These are phyloP conservation scores for Acanthosepion lycidas DNA, from an alignment of 2,888 invertebrate genomes.

Conservation along the genomic window DNA sequence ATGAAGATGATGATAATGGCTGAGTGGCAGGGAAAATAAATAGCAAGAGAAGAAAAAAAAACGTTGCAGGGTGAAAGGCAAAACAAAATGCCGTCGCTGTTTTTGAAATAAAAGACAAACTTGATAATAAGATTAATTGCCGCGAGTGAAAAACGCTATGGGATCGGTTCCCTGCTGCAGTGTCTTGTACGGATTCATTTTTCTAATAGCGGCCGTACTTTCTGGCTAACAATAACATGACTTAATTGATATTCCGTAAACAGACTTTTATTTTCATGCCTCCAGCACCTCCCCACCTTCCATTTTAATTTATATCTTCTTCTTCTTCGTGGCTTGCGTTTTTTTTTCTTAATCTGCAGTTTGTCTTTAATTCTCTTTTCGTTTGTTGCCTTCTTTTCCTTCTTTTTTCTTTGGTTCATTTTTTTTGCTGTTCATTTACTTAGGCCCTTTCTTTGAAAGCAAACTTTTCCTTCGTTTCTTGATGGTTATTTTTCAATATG, in stretches of 20 bases:
- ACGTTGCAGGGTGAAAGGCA: background rate
- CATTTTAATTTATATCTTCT: background rate
- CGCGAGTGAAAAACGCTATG: background rate
- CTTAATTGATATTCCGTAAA: slow-evolving; percentile 33
- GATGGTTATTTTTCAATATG: too few species aligned
- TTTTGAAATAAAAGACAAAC: slow-evolving; percentile 7
- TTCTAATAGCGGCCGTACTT: background rate
- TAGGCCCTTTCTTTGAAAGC: too few species aligned
- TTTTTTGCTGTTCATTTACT: too few species aligned
- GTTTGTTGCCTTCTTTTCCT: too few species aligned
- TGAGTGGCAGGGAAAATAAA: background rate
- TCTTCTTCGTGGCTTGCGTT: background rate
- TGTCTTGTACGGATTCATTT: background rate
- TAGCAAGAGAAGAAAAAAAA: background rate
- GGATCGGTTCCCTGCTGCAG: slow-evolving; percentile 1
- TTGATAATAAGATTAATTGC: slow-evolving; percentile 13
- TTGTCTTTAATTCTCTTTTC: background rate
- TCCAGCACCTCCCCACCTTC: background rate
- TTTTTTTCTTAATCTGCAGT: background rate
- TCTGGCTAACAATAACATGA: slow-evolving; percentile 4
- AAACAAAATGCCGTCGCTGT: slow-evolving; percentile 18
- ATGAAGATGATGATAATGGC: background rate
- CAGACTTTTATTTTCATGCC: slow-evolving; percentile 33
- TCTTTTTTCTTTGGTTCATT: too few species aligned
- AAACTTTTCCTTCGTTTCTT: too few species aligned